Conservation (phyloP, 2,113 vertebrate genomes). For the Sander vitreus region DNA sequence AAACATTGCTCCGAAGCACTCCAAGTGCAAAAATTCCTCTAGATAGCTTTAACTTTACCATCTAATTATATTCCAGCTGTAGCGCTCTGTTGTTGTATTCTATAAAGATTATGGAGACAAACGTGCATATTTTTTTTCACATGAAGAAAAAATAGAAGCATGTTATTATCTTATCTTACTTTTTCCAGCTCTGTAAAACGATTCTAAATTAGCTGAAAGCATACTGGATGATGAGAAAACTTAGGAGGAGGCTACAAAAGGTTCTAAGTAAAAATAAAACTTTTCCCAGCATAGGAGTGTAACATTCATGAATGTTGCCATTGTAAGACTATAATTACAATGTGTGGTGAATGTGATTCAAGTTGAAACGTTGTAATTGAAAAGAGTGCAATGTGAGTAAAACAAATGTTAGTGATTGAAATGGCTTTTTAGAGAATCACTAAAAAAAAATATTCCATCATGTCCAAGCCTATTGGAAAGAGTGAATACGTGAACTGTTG, state of each 20-base stretch:
- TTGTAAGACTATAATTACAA: slow-evolving; percentile 34
- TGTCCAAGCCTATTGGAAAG: slow-evolving; percentile 19
- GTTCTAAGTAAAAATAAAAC: background rate
- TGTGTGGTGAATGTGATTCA: slow-evolving; percentile 15
- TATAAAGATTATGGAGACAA: background rate
- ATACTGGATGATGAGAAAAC: background rate
- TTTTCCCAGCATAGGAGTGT: background rate
- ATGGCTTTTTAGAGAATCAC: background rate
- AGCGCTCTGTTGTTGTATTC: background rate
- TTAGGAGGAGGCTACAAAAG: background rate
- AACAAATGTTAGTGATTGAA: slow-evolving; percentile 30
- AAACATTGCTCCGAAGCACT: background rate
- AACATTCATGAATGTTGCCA: slow-evolving; percentile 34
- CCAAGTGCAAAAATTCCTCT: background rate
- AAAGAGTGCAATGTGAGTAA: slow-evolving; percentile 30
- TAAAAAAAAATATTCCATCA: slow-evolving; percentile 3
- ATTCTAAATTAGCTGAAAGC: background rate
- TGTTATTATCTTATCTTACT: background rate
- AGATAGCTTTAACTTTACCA: background rate
- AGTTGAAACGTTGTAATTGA: slow-evolving; percentile 26
- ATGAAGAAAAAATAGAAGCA: background rate
- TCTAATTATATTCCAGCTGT: background rate
- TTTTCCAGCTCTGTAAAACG: background rate
- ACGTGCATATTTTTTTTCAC: background rate
- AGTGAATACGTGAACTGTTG: slow-evolving; percentile 39